A percentile compares a stretch with the other conserved stretches of the same genome.
Conservation (phyloP, 2,888 invertebrate species). For the Eupithecia abbreviata region DNA sequence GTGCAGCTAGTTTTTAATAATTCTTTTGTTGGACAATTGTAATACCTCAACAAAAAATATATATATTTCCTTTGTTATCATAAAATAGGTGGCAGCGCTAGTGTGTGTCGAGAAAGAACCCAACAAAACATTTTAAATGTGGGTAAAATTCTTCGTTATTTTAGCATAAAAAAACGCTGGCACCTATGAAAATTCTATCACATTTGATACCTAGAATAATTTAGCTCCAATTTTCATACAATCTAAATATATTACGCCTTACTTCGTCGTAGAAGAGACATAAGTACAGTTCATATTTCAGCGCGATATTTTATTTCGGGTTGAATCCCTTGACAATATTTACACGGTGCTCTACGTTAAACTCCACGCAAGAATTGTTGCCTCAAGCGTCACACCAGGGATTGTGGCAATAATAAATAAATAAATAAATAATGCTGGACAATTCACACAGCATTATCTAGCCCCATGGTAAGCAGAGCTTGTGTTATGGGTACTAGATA, state of each 20-base stretch:
- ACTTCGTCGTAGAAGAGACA: neutral
- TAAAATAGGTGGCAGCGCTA: too few species aligned
- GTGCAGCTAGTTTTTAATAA: too few species aligned
- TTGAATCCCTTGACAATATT: constrained; percentile 46
- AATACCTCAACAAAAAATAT: too few species aligned
- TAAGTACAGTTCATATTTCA: constrained; percentile 1
- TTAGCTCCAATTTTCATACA: constrained; percentile 8
- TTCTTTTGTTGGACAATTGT: too few species aligned
- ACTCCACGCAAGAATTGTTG: constrained; percentile 45
- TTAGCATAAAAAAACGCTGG: neutral
- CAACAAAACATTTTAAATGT: constrained; percentile 7
- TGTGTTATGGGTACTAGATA: too few species aligned
- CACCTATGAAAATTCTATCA: neutral
- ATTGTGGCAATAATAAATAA: too few species aligned
- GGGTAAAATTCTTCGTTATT: neutral
- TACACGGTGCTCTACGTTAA: constrained; percentile 42
- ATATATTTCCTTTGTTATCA: too few species aligned
- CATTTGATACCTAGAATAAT: constrained; percentile 8
- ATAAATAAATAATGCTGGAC: too few species aligned
- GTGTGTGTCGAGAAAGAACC: neutral
- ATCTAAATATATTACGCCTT: constrained; percentile 14
- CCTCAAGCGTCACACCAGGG: constrained; percentile 42
- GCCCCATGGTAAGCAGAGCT: too few species aligned
- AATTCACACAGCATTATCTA: too few species aligned
- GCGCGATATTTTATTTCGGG: constrained; percentile 31